Percentiles rank a stretch among this genome's conserved stretches.
phyloP scores from a whole-genome alignment of 2,888 invertebrate genomes.

The Sceliomorpha sp. region DNA sequence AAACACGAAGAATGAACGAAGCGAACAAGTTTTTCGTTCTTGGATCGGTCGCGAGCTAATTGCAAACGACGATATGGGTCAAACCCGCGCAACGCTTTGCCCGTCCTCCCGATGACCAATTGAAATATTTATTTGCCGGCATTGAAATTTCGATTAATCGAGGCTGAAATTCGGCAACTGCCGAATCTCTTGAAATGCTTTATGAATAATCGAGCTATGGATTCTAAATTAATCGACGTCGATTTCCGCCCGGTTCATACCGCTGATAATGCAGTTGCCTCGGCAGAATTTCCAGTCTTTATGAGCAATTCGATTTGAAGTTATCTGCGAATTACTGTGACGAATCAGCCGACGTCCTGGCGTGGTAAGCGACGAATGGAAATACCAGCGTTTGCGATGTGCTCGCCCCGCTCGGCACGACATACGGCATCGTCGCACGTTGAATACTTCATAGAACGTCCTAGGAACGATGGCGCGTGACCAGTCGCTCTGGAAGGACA shows the following conservation, averaged over 20 bases:
- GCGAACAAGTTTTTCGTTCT: neutral
- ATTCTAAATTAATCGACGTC: slow-evolving; percentile 4
- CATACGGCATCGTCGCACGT: slow-evolving; percentile 62
- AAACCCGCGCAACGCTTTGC: slow-evolving; percentile 28
- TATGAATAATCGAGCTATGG: slow-evolving; percentile 38
- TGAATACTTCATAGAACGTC: slow-evolving; percentile 67
- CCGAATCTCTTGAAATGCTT: slow-evolving; percentile 24
- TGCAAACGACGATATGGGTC: slow-evolving; percentile 29
- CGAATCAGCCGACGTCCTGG: slow-evolving; percentile 32
- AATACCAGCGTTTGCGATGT: slow-evolving; percentile 20
- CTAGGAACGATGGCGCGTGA: slow-evolving; percentile 48
- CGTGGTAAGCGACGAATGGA: slow-evolving; percentile 32
- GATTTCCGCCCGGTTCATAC: slow-evolving; percentile 9
- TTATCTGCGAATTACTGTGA: slow-evolving; percentile 47
- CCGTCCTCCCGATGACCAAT: slow-evolving; percentile 20
- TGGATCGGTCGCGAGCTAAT: slow-evolving; percentile 16
- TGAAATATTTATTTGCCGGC: slow-evolving; percentile 25
- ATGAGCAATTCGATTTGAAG: slow-evolving; percentile 53
- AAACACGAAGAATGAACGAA: slow-evolving; percentile 1
- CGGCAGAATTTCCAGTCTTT: slow-evolving; percentile 42
- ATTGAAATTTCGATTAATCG: slow-evolving; percentile 36
- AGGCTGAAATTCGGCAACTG: slow-evolving; percentile 23
- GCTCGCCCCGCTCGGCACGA: slow-evolving; percentile 43
- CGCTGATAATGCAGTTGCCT: slow-evolving; percentile 24
- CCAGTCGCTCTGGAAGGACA: slow-evolving; percentile 60